Evolutionary conservation across 2,797 vertebrate species (phyloP).

Genomic region (Loris lydekkerianus): DNA sequence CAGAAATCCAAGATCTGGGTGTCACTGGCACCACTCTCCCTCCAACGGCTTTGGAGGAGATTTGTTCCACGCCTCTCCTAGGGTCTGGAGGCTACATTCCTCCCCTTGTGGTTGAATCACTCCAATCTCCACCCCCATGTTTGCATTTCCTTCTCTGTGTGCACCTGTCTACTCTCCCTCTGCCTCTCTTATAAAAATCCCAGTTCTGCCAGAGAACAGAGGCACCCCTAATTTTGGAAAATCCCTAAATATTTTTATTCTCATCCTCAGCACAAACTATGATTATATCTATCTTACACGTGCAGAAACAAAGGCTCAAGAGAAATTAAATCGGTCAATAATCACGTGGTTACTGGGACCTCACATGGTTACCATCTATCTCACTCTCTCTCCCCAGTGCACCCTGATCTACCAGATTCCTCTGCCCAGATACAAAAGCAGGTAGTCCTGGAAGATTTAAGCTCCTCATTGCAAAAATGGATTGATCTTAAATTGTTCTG

Average conservation of each 20-base stretch:
- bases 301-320: background rate
- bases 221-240: background rate
- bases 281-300: background rate
- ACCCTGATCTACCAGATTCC: background rate
- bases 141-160: background rate
- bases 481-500: background rate
- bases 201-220: background rate
- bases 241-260: background rate
- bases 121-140: background rate
- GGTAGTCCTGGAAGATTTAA: background rate
- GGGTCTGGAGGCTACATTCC: background rate
- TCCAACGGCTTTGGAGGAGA: background rate
- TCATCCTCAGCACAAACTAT: background rate
- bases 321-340: background rate
- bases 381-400: background rate
- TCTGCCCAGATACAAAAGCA: background rate
- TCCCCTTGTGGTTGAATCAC: background rate
- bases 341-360: background rate
- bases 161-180: background rate
- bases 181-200: background rate
- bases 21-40: background rate
- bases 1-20: background rate
- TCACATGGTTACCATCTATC: background rate
- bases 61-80: background rate
- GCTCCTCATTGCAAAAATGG: conserved; percentile 20